Conservation (phyloP, 2,113 vertebrate species). For the Sisor rabdophorus region DNA sequence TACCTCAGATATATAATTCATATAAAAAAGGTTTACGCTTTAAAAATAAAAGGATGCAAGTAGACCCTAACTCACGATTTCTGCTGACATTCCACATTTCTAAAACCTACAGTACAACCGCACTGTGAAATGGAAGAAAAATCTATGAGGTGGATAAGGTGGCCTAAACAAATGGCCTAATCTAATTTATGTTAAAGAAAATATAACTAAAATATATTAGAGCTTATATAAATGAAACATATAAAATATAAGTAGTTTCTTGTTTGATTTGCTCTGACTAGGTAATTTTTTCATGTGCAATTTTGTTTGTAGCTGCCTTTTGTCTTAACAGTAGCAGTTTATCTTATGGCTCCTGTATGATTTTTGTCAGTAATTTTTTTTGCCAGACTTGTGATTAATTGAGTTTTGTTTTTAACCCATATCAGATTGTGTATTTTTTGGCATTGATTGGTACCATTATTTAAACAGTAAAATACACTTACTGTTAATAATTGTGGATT, state of each 20-base stretch:
- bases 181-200: background rate
- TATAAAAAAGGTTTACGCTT: background rate
- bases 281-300: background rate
- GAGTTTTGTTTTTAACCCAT: background rate
- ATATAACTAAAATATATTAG: too few species aligned
- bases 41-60: background rate
- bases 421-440: background rate
- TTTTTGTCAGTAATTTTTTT: background rate
- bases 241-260: background rate
- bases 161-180: background rate
- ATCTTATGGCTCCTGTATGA: background rate
- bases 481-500: background rate
- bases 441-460: too few species aligned
- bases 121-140: constrained; percentile 11
- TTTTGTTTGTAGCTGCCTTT: background rate
- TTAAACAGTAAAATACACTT: constrained; percentile 8
- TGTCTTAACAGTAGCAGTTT: background rate
- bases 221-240: too few species aligned
- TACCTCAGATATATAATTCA: background rate
- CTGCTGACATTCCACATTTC: constrained; percentile 9
- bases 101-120: background rate
- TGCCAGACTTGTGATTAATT: background rate
- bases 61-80: background rate
- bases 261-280: background rate
- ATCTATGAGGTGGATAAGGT: background rate